phyloP scores from a whole-genome alignment of 2,888 invertebrate genomes.

The Nymphalis polychloros region DNA sequence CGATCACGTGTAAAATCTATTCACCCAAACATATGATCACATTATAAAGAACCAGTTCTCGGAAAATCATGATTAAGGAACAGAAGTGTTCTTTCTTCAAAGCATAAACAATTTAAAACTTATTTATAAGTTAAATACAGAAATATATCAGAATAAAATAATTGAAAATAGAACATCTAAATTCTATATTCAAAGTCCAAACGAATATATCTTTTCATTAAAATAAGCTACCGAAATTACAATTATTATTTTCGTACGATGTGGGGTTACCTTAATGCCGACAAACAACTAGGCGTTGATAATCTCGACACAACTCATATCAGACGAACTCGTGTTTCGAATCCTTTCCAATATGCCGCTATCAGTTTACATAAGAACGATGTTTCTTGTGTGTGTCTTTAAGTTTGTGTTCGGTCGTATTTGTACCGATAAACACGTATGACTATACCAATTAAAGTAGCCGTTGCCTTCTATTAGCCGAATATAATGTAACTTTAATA shows the following conservation, averaged over 20 bases:
- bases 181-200: too few species aligned
- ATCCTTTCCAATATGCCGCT: slow-evolving; percentile 74
- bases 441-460: not conserved
- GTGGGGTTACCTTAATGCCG: slow-evolving; percentile 40
- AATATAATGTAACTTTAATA: not conserved
- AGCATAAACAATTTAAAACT: too few species aligned
- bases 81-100: too few species aligned
- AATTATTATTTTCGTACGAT: slow-evolving; percentile 1
- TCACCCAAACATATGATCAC: too few species aligned
- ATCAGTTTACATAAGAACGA: slow-evolving; percentile 67
- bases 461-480: not conserved
- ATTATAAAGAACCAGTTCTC: too few species aligned
- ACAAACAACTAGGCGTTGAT: slow-evolving; percentile 62
- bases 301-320: slow-evolving; percentile 74
- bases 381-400: slow-evolving; percentile 42
- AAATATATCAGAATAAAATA: too few species aligned
- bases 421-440: not conserved
- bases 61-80: too few species aligned
- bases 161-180: not conserved
- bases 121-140: too few species aligned
- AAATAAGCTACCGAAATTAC: too few species aligned
- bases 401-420: not conserved
- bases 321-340: slow-evolving; percentile 76
- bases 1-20: too few species aligned
- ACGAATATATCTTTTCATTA: too few species aligned